A percentile compares a stretch with the other conserved stretches of the same genome.
Conservation (phyloP, 1,140 invertebrate species). For the Lepeophtheirus salmonis region DNA sequence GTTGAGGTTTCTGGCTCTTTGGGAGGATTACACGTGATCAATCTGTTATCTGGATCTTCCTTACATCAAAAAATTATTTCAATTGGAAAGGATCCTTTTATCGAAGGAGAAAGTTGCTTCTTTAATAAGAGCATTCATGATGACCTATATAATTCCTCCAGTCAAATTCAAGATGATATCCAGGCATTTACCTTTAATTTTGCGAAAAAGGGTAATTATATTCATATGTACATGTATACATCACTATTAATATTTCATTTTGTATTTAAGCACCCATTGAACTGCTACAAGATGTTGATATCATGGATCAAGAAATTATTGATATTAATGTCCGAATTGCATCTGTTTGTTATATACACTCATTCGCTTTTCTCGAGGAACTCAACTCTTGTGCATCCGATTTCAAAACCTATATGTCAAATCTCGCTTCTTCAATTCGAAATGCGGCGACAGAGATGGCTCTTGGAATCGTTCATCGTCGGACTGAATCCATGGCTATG, state of each 20-base stretch:
- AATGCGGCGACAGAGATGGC: conserved; percentile 83
- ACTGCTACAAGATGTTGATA: no score
- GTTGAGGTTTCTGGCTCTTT: conserved; percentile 58
- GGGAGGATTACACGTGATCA: conserved; percentile 67
- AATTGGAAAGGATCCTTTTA: conserved; percentile 53
- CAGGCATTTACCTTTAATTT: conserved; percentile 25
- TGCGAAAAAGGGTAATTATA: conserved; percentile 19
- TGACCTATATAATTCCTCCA: conserved; percentile 24
- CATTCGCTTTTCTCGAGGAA: conserved; percentile 62
- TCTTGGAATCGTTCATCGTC: conserved; percentile 51
- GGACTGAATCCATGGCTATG: conserved; percentile 19
- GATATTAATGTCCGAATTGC: conserved; percentile 6
- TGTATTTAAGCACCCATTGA: no score
- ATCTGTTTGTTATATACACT: conserved; percentile 71
- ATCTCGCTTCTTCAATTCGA: conserved; percentile 58
- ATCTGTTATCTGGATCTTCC: conserved; percentile 62
- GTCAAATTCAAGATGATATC: conserved; percentile 21
- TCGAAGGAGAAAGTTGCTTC: conserved; percentile 21
- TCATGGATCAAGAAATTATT: neutral
- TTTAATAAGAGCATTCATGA: conserved; percentile 23
- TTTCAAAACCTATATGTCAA: conserved; percentile 46
- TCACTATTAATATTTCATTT: no score
- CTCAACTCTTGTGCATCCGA: conserved; percentile 54
- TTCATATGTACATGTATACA: no score
- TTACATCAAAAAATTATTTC: conserved; percentile 64